Conservation (phyloP, 35 echinoderm and acorn worm species). For the Diadema setosum region DNA sequence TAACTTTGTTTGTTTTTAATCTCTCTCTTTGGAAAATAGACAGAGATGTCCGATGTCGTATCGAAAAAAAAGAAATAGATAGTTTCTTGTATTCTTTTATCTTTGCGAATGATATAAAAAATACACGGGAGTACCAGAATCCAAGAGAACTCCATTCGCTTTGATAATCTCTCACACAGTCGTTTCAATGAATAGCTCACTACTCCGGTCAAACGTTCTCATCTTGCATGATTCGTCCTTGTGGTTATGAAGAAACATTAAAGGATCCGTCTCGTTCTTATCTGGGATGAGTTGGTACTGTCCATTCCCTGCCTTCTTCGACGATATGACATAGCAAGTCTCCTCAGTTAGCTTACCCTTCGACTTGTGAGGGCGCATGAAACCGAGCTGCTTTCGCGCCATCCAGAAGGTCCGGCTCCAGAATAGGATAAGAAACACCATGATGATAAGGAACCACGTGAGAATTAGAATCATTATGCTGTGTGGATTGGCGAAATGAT, state of each 20-base stretch:
- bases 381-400: not conserved
- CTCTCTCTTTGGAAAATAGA: too few species aligned
- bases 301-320: not conserved
- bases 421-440: slow-evolving; percentile 1
- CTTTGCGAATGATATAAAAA: too few species aligned
- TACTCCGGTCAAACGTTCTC: not conserved
- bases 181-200: not conserved
- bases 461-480: not conserved
- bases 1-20: too few species aligned
- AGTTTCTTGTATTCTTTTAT: too few species aligned
- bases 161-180: not conserved
- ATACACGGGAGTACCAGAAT: too few species aligned
- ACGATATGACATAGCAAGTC: not conserved
- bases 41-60: too few species aligned
- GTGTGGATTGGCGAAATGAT: not conserved
- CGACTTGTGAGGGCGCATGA: not conserved
- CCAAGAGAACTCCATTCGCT: too few species aligned
- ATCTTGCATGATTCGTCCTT: not conserved
- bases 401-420: slow-evolving; percentile 7
- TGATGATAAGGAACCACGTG: not conserved
- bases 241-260: not conserved
- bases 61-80: too few species aligned
- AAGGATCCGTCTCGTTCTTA: not conserved
- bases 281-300: slow-evolving; percentile 1
- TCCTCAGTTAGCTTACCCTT: not conserved